These are phyloP conservation scores for Sycophaga agraensis DNA, from an alignment of 1,140 invertebrate species.

Conservation along the genomic window DNA sequence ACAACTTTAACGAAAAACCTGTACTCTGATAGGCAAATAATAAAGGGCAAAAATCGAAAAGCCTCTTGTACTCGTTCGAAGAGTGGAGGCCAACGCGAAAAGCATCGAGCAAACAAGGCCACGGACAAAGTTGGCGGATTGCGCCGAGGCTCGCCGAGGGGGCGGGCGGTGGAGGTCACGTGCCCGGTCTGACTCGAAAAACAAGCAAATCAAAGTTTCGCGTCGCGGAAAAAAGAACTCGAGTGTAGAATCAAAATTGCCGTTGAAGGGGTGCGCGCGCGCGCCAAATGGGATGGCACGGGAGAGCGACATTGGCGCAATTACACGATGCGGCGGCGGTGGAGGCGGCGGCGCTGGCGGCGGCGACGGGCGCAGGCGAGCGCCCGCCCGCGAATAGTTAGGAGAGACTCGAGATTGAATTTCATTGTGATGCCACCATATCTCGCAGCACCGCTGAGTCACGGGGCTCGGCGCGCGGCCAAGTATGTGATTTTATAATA, in stretches of 20 bases:
- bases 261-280: no score
- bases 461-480: constrained; percentile 54
- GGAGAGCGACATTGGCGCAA: constrained; percentile 21
- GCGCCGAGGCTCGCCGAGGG: no score
- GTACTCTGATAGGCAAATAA: background rate
- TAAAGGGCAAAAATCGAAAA: constrained; percentile 19
- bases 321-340: constrained; percentile 14
- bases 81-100: background rate
- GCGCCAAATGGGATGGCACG: constrained; percentile 14
- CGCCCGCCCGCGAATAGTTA: constrained; percentile 37
- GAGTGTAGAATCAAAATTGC: constrained; percentile 20
- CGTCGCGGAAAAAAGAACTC: background rate
- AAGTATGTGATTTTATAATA: constrained; percentile 60
- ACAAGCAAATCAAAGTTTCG: constrained; percentile 16
- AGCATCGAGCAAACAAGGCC: no score
- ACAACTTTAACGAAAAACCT: background rate
- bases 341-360: no score
- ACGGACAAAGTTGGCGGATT: no score
- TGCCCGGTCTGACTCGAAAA: no score
- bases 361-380: constrained; percentile 12
- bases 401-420: constrained; percentile 54
- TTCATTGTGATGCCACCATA: constrained; percentile 61
- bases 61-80: background rate
- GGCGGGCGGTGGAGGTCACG: no score
- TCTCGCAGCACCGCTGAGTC: constrained; percentile 58